Base-by-base conservation (phyloP, 2,888 invertebrate species). In the Macrophya alboannulata region DNA sequence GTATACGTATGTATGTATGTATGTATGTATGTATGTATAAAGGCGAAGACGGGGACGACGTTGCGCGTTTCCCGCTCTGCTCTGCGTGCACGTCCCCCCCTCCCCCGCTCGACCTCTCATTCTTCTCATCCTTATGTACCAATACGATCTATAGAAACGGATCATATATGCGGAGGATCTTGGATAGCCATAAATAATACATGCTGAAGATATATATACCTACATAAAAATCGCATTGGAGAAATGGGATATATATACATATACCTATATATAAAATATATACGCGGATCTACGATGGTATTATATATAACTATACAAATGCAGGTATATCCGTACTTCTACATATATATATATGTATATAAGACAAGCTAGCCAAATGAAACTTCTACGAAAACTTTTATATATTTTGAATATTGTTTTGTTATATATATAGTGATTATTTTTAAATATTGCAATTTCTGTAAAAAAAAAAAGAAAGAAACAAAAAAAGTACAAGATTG, bases 81-180 rank as follows among this genome's bases (percentile, higher is more conserved):
- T 31, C 31, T 31, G 31, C 68, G 9, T 43, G 71, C 40, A 40
- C 37, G n/a, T 37, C n/a, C 40, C 40, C 9, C 74, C 25, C 15
- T 3, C 10, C 15, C 25, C 17, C n/a, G n/a, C n/a, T 68, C 37
- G 8, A 3, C 31, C 31, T 74, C 45, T 21, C 17, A 43, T 17
- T 71, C n/a, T 71, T n/a, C 40, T 37, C 12, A 10, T 45, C 45
- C 74, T 17, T 74, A 10, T 45, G 74, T 31, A 74, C 21, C 74
- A 74, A 25, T 74, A 45, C 45, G 74, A 74, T n/a, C 74, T 31
- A 84, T 85, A 55, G 55, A 87, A 87, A 86, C 85, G 85, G 86
- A 87, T 88, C 77, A 87, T 86, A 87, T 87, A 62, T 86, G 82
- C 86, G 71, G 72, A 85, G 85, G 85, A 87, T 86, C 77, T 45